Percentiles rank a stretch among this genome's conserved stretches.
These are phyloP conservation scores for Scophthalmus maximus DNA, from an alignment of 2,113 vertebrate species.

Conservation along the genomic window DNA sequence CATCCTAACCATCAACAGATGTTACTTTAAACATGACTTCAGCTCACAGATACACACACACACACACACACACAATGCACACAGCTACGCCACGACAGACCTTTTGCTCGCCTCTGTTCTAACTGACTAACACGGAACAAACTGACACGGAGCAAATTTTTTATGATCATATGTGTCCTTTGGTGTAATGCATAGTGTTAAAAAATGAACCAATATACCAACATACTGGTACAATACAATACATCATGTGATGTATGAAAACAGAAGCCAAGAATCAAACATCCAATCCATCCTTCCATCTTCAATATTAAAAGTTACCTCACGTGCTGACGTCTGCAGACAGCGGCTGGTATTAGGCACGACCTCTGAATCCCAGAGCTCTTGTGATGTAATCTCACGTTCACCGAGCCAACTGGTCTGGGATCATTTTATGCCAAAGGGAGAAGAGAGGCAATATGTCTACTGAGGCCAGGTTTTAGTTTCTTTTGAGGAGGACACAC, in stretches of 20 bases:
- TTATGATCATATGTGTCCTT: conserved; percentile 46
- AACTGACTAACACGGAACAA: conserved; percentile 16
- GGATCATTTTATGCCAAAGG: conserved; percentile 36
- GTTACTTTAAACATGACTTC: conserved; percentile 72
- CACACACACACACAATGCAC: conserved; percentile 20
- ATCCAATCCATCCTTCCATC: not conserved
- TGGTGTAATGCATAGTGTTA: conserved; percentile 14
- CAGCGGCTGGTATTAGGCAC: conserved; percentile 30
- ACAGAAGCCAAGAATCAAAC: not conserved
- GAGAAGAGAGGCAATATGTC: not conserved
- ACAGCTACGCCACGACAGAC: not conserved
- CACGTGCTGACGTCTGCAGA: conserved; percentile 14
- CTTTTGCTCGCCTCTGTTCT: conserved; percentile 50
- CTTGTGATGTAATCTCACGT: conserved; percentile 46
- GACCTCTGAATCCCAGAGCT: conserved; percentile 7
- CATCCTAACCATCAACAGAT: conserved; percentile 79
- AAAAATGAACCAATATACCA: not conserved
- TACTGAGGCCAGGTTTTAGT: not conserved
- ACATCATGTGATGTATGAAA: not conserved
- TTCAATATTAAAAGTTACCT: conserved; percentile 10
- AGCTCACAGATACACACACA: conserved; percentile 33
- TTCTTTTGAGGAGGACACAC: too few relatives aligned
- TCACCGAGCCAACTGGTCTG: conserved; percentile 8
- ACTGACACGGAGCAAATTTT: conserved; percentile 40
- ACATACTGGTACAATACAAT: too few relatives aligned